Evolutionary conservation across 2,113 vertebrate genomes (phyloP).

Genomic region (Syngnathus floridae): DNA sequence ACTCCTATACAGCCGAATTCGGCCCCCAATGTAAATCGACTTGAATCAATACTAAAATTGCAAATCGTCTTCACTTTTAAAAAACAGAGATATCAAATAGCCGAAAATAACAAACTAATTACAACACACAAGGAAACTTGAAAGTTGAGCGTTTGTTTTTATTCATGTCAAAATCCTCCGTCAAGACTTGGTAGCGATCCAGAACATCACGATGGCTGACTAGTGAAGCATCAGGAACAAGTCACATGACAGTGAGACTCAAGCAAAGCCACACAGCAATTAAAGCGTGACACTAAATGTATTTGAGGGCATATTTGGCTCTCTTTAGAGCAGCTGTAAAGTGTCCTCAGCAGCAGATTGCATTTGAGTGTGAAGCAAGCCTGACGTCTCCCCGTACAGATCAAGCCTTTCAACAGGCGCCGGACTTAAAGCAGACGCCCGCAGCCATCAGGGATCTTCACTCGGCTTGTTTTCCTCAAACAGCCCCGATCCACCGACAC

Average conservation of each 20-base stretch:
- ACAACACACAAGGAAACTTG: background rate
- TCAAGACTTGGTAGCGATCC: background rate
- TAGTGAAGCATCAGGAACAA: background rate
- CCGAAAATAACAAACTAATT: too few species aligned
- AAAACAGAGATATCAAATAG: too few species aligned
- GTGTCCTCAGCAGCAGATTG: conserved; percentile 47
- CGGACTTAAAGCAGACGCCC: conserved; percentile 52
- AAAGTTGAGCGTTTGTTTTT: background rate
- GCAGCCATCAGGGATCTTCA: conserved; percentile 46
- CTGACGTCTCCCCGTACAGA: conserved; percentile 57
- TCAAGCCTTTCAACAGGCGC: conserved; percentile 52
- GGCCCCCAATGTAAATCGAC: too few species aligned
- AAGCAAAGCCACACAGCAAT: conserved; percentile 14
- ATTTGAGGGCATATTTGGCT: conserved; percentile 18
- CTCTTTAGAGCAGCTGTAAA: conserved; percentile 27
- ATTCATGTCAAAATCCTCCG: background rate
- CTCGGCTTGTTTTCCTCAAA: conserved; percentile 45
- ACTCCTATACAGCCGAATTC: background rate
- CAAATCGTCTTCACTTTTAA: too few species aligned
- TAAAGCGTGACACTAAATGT: conserved; percentile 26
- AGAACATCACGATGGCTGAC: background rate
- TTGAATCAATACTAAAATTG: too few species aligned
- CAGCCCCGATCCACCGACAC: conserved; percentile 33
- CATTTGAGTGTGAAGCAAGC: conserved; percentile 46
- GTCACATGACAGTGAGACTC: conserved; percentile 1